Base-by-base conservation (phyloP, 2,888 invertebrate species). In the Eremobia ochroleuca region DNA sequence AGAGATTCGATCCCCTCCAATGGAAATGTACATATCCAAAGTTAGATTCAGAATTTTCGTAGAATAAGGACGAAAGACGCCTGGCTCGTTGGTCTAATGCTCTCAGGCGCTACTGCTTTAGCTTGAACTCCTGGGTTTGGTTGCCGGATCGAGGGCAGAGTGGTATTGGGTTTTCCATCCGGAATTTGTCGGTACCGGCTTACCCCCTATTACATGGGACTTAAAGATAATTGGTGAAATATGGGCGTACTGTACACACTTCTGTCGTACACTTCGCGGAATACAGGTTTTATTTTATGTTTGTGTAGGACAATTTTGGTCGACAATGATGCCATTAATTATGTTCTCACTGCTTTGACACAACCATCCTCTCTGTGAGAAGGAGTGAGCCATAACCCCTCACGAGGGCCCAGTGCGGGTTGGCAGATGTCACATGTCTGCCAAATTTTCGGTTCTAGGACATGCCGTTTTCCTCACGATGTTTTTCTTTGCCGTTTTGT, bases 301-400 rank as follows among this genome's bases (percentile, higher is more conserved):
- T 64, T 18, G 37, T n/a, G 40, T n/a, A 18, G 2, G 5, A 61
- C 28, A 18, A 59, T 2, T 11, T 40, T 9, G 8, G 46, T 70
- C 18, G 18, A 46, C 6, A 46, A 6, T 49, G 25, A 61, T 55
- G 37, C 58, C 46, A 67, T 67, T 86, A 83, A 83, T 85, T 2
- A 46, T 43, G 0, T 4, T 43, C 15, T 4, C 15, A 43, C 15
- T 46, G 46, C 5, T 5, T 5, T 2, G 18, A 46, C 6, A 46
- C 46, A 46, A 18, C 18, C 46, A 2, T 49, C 6, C 21, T 49
- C 46, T 21, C 18, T 49, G 46, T 21, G 21, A 49, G 6, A 21
- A 21, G 21, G 21, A 21, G 6, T 43, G 43, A 13, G 43, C 43
- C 18, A 46, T 46, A 46, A 46, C 21, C 18, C 46, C 13, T 15